Evolutionary conservation across 2,888 invertebrate species (phyloP), one percentile per base, ranked within the genome.

Genomic region (Acrobeloides nanus): DNA sequence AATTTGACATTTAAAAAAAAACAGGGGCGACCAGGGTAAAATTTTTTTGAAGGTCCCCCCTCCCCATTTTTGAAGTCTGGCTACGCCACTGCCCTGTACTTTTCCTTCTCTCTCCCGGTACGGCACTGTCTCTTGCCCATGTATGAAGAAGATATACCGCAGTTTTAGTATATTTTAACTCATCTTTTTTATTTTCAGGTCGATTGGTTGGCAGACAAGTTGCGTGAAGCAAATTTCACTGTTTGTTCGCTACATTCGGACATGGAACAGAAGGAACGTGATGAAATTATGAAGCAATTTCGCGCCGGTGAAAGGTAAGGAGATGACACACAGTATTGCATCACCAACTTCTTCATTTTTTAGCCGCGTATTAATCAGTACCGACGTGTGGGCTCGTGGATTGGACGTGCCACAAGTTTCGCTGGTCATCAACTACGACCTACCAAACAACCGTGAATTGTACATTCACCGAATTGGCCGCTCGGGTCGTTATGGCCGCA

Each of bases 361-460:
- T 52, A 79, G 78, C 45, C 77, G 81, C 27, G 95, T 99, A 0
- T 80, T 97, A 12, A 97, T 99, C 60, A 92, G 93, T 32, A 99
- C 97, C 8, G 97, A 99, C 74, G 92, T 99, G 20, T 97, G 95
- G 95, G 95, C 97, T 0, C 81, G 97, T 76, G 97, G 97, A 67
- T 89, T 99, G 66, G 97, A 99, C 73, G 97, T 99, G 0, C 95
- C 97, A 73, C 95, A 97, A 79, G 97, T 99, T 1, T 95, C 95
- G 0, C 80, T 97, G 61, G 97, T 97, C 48, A 95, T 99, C 64
- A 99, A 99, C 78, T 97, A 99, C 73, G 97, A 97, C 76, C 79
- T 97, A 61, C 97, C 97, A 3, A 97, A 95, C 81, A 95, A 95
- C 80, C 86, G 95, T 81, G 95, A 99, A 78, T 81, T 97, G 79